Evolutionary conservation across 2,797 vertebrate species (phyloP).

Genomic region (Heliangelus exortis): DNA sequence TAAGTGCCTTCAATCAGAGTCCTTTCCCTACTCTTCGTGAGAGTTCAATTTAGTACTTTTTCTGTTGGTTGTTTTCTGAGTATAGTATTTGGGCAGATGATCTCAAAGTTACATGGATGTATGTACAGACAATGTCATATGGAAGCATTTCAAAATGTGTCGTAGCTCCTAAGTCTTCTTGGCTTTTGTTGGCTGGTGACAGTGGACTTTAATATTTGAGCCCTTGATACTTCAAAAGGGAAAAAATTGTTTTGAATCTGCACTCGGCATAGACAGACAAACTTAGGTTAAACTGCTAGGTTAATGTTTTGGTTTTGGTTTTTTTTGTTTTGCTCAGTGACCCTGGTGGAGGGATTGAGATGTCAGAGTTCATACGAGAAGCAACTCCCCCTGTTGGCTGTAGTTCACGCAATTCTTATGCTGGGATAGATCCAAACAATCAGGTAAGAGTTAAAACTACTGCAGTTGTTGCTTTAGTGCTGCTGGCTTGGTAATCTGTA

Average conservation of each 20-base stretch:
- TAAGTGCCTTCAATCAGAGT: neutral
- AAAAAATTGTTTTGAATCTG: neutral
- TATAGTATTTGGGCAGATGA: neutral
- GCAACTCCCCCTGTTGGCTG: constrained; percentile 97
- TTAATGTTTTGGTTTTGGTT: neutral
- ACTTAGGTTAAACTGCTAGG: neutral
- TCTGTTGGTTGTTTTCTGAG: neutral
- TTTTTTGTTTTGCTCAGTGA: constrained; percentile 81
- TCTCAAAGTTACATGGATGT: neutral
- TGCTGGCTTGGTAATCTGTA: neutral
- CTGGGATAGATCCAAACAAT: constrained; percentile 90
- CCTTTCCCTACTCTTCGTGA: neutral
- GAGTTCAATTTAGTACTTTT: neutral
- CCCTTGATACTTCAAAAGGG: neutral
- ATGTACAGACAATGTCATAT: neutral
- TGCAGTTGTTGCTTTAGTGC: neutral
- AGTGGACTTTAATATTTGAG: neutral
- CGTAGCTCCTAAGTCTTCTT: neutral
- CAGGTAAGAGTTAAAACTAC: constrained; percentile 82
- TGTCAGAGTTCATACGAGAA: constrained; percentile 95
- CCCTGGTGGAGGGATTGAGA: constrained; percentile 97
- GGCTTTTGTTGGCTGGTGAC: neutral
- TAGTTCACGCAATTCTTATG: constrained; percentile 98
- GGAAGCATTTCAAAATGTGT: neutral
- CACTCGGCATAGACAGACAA: neutral